Base-by-base conservation (phyloP, 2,797 vertebrate species). In the Sebastes alutus region DNA sequence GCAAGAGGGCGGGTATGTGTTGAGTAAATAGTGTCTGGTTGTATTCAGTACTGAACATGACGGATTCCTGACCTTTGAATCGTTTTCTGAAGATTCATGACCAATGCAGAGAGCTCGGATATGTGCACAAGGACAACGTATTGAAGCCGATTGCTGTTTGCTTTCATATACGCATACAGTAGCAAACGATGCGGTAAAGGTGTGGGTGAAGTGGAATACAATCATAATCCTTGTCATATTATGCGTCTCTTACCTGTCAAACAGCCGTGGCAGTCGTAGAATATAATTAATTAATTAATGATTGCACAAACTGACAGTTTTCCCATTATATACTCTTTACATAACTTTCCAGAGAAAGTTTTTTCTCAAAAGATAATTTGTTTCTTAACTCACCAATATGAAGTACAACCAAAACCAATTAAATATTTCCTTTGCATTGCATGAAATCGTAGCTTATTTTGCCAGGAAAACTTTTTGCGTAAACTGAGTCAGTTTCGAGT, bases 11-110 rank as follows among this genome's bases (percentile, higher is more conserved):
- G 3, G 32, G 62, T 64, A 73, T 78, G 60, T 83, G 25, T 67
- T 35, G 56, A 76, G 77, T 83, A 77, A 73, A 87, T 54, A 83
- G 49, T 35, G 72, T 59, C 64, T 14, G 13, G 25, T 23, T 87
- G 60, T 54, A 42, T 59, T 81, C 20, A 18, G 46, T 49, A 27
- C 35, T 35, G 55, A 46, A 77, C 33, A 42, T 82, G 30, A 82
- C 52, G 8, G 20, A 67, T 60, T 82, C 12, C 22, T 64, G 29
- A 83, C 35, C 72, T 87, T 81, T 71, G 29, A 64, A 75, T 4
- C 35, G 9, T 76, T 81, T 75, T 77, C 46, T 75, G 30, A 71
- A 30, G 38, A 79, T 72, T 78, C 30, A 69, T 61, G 67, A 72
- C 16, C 38, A 56, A 23, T 33, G 22, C 25, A 22, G 61, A 81